Conservation (phyloP, 2,113 vertebrate species). For the Hyla sarda region DNA sequence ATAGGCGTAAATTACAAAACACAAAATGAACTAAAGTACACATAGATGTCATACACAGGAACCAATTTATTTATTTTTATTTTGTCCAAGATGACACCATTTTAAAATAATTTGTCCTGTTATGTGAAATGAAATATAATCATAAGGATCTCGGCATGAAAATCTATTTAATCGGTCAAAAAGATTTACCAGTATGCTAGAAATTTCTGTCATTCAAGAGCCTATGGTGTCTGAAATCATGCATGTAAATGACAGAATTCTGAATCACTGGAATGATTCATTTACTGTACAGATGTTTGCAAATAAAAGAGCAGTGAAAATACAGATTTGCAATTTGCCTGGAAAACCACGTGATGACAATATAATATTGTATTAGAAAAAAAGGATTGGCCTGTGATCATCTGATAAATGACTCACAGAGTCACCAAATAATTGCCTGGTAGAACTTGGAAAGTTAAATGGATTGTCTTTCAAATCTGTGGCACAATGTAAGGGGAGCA, state of each 20-base stretch:
- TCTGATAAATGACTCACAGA: background rate
- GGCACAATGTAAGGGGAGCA: too few relatives aligned
- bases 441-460: too few relatives aligned
- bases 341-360: background rate
- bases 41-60: background rate
- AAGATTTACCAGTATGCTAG: conserved; percentile 7
- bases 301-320: background rate
- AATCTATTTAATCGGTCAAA: conserved; percentile 5
- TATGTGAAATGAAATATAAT: background rate
- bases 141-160: background rate
- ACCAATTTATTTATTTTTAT: background rate
- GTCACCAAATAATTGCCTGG: too few relatives aligned
- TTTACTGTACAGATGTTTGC: conserved; percentile 3
- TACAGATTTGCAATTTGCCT: background rate
- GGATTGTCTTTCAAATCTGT: too few relatives aligned
- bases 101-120: background rate
- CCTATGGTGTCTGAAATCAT: background rate
- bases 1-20: background rate
- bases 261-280: background rate
- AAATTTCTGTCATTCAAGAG: conserved; percentile 10
- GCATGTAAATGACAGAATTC: background rate
- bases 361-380: background rate
- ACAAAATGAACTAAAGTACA: background rate
- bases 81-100: background rate
- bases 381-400: background rate